Evolutionary conservation across 1,140 invertebrate genomes (phyloP).

Genomic region (Zaprionus inermis): DNA sequence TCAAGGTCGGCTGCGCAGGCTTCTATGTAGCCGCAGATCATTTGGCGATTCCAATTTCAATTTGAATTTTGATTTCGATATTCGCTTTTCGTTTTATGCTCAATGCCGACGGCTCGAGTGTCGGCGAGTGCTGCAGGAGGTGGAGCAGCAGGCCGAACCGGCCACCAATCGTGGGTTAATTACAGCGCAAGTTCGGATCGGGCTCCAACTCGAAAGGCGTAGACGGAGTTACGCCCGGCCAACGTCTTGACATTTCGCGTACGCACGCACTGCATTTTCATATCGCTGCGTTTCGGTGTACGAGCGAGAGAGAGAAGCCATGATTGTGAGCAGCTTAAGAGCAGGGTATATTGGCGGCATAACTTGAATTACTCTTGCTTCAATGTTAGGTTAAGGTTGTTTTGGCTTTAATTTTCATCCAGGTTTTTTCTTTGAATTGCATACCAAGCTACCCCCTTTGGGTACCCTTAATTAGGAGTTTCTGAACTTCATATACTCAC

Average conservation of each 20-base stretch:
- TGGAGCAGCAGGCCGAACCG: background rate
- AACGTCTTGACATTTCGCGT: conserved; percentile 60
- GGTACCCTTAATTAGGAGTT: no score
- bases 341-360: background rate
- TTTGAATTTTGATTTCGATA: conserved; percentile 39
- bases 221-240: conserved; percentile 1
- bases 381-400: background rate
- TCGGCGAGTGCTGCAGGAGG: background rate
- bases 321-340: background rate
- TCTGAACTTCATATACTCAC: no score
- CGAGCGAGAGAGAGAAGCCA: background rate
- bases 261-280: conserved; percentile 41
- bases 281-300: background rate
- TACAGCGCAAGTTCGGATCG: conserved; percentile 7
- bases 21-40: conserved; percentile 68
- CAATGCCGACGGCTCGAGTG: background rate
- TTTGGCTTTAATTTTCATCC: no score
- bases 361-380: background rate
- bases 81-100: conserved; percentile 18
- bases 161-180: background rate
- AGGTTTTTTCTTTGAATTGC: no score
- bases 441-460: no score
- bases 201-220: background rate
- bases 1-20: conserved; percentile 74
- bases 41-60: conserved; percentile 36